Percentiles rank a stretch among this genome's conserved stretches.
These are phyloP conservation scores for Anisognathus igniventris DNA, from an alignment of 2,797 vertebrate genomes.

Conservation along the genomic window DNA sequence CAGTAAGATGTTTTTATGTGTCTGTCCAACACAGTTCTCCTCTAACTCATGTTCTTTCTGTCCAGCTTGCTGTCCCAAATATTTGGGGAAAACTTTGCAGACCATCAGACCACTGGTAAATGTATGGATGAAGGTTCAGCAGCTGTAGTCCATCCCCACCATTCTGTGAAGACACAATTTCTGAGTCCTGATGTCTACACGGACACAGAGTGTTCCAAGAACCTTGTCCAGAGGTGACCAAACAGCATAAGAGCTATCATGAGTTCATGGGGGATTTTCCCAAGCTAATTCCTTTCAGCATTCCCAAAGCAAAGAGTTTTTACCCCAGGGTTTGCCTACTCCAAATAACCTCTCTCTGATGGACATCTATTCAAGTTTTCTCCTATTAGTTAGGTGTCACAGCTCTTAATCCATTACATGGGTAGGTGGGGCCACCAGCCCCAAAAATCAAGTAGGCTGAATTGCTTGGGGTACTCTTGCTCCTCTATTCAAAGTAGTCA, in stretches of 20 bases:
- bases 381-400: neutral
- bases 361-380: neutral
- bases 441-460: neutral
- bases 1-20: neutral
- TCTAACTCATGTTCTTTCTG: neutral
- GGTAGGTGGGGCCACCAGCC: neutral
- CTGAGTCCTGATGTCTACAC: neutral
- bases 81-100: neutral
- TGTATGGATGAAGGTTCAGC: neutral
- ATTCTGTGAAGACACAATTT: neutral
- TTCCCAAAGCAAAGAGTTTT: neutral
- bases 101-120: neutral
- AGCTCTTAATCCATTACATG: neutral
- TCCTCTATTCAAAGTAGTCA: neutral
- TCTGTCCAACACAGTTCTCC: neutral
- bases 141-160: neutral
- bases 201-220: neutral
- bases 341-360: neutral
- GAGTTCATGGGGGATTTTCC: fast-evolving
- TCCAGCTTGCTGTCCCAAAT: neutral
- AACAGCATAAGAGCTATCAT: fast-evolving
- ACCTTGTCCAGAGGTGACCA: neutral
- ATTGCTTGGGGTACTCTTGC: neutral
- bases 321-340: neutral
- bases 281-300: neutral